A percentile compares a stretch with the other conserved stretches of the same genome.
These are phyloP conservation scores for Sarcophaga rosellei DNA, from an alignment of 2,888 invertebrate genomes.

Conservation along the genomic window DNA sequence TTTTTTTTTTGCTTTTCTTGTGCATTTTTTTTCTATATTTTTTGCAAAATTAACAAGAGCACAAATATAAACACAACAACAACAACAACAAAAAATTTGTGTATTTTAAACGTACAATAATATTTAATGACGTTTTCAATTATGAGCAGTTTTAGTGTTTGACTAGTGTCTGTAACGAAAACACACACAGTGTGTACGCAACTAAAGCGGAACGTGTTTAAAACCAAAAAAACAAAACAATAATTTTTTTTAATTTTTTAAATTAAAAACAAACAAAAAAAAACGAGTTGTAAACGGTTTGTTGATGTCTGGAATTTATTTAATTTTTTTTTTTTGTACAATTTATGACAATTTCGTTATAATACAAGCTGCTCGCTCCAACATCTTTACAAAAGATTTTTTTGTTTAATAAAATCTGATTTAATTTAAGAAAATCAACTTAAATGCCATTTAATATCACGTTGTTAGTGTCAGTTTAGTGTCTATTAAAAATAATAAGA, in stretches of 20 bases:
- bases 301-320: no score
- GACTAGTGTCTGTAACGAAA: constrained; percentile 59
- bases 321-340: no score
- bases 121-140: constrained; percentile 66
- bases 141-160: constrained; percentile 65
- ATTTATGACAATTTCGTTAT: no score
- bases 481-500: constrained; percentile 46
- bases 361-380: background rate
- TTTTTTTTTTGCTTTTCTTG: constrained; percentile 46
- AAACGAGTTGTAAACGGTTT: background rate
- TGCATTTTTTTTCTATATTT: background rate
- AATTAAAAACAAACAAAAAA: no score
- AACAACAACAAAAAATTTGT: constrained; percentile 35
- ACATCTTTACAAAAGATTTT: background rate
- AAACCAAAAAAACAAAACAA: background rate
- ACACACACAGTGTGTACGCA: constrained; percentile 42
- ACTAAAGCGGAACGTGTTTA: constrained; percentile 50
- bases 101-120: constrained; percentile 28
- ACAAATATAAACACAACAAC: background rate
- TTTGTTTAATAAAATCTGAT: constrained; percentile 25
- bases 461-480: constrained; percentile 65
- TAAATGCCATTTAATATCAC: constrained; percentile 55
- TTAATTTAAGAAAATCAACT: constrained; percentile 58
- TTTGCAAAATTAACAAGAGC: constrained; percentile 34
- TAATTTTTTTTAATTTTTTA: constrained; percentile 7